Evolutionary conservation across 2,113 vertebrate genomes (phyloP).

Genomic region (Laticauda colubrina): DNA sequence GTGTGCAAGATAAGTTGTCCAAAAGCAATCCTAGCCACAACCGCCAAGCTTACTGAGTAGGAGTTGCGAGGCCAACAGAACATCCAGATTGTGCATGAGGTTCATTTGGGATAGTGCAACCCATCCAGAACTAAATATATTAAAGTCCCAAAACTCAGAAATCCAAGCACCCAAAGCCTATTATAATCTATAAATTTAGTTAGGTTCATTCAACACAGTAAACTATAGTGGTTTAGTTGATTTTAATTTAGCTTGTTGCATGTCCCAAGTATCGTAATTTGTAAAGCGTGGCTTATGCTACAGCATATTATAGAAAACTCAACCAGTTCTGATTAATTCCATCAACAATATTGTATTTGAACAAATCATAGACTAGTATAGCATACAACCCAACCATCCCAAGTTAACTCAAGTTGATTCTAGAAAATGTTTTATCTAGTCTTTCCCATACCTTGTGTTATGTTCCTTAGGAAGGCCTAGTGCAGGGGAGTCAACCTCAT

Average conservation of each 20-base stretch:
- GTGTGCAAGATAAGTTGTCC: not conserved
- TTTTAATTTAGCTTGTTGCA: too few relatives aligned
- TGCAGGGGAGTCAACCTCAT: too few relatives aligned
- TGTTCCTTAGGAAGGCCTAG: not conserved
- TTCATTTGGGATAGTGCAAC: not conserved
- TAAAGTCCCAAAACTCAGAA: too few relatives aligned
- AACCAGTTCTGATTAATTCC: not conserved
- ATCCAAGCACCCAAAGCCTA: too few relatives aligned
- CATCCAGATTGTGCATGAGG: not conserved
- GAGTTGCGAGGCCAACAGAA: not conserved
- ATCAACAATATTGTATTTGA: not conserved
- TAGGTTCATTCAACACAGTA: too few relatives aligned
- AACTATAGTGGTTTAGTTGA: too few relatives aligned
- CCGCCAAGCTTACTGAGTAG: not conserved
- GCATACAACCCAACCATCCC: not conserved
- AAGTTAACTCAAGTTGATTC: not conserved
- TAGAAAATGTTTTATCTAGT: not conserved
- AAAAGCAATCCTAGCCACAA: not conserved
- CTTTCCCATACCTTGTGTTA: not conserved
- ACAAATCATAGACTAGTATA: not conserved
- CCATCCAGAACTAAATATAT: too few relatives aligned
- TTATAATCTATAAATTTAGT: too few relatives aligned
- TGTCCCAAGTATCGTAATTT: not conserved
- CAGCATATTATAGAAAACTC: not conserved
- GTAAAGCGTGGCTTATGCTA: not conserved